These are phyloP conservation scores for Hylyphantes graminicola DNA, from an alignment of 1,140 invertebrate genomes.

Conservation along the genomic window DNA sequence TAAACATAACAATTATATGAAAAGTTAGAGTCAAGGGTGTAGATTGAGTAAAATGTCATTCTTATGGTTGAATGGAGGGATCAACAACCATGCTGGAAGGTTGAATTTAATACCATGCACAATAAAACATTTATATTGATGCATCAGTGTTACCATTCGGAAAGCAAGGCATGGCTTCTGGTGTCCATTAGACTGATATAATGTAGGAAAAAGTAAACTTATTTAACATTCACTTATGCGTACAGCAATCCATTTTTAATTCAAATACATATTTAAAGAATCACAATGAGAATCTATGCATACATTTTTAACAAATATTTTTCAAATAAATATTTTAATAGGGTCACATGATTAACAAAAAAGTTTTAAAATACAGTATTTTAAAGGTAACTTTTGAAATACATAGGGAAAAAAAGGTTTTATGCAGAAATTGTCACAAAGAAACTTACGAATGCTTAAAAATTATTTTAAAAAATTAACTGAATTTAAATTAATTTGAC, in stretches of 20 bases:
- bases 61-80: not conserved
- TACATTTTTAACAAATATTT: not conserved
- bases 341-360: too few species aligned
- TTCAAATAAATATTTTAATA: too few species aligned
- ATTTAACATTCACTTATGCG: conserved; percentile 11
- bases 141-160: conserved; percentile 55
- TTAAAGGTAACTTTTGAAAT: too few species aligned
- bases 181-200: conserved; percentile 56
- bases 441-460: too few species aligned
- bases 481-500: too few species aligned
- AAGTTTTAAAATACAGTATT: too few species aligned
- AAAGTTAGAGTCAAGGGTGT: too few species aligned
- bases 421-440: too few species aligned
- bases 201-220: conserved; percentile 43
- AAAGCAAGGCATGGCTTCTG: conserved; percentile 55
- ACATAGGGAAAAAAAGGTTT: too few species aligned
- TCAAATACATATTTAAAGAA: not conserved
- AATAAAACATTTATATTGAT: conserved; percentile 18
- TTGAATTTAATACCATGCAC: conserved; percentile 19
- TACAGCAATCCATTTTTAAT: conserved; percentile 5
- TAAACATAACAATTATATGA: too few species aligned
- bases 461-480: too few species aligned
- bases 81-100: conserved; percentile 29
- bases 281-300: not conserved
- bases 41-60: too few species aligned